These are phyloP conservation scores for Bothrops jararaca DNA, from an alignment of 2,113 vertebrate species.

Conservation along the genomic window DNA sequence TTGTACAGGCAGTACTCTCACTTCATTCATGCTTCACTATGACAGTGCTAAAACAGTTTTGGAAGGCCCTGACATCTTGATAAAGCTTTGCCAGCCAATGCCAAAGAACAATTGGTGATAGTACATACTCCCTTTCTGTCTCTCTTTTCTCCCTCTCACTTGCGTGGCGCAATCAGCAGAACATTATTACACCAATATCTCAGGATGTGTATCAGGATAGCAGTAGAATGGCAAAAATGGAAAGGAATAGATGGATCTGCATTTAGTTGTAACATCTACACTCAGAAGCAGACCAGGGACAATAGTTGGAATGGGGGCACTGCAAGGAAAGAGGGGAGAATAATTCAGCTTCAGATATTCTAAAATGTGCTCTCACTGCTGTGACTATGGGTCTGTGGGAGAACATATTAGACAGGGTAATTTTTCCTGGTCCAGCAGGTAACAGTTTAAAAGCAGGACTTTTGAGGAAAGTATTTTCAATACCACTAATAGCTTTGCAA, in stretches of 20 bases:
- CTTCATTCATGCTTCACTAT: neutral
- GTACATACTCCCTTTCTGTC: neutral
- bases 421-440: neutral
- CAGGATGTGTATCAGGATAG: neutral
- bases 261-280: neutral
- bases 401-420: neutral
- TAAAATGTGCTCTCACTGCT: neutral
- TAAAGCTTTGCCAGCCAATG: neutral
- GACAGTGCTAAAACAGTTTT: neutral
- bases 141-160: neutral
- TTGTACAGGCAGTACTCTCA: neutral
- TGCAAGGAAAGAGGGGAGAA: neutral
- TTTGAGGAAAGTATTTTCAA: neutral
- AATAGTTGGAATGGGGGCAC: neutral
- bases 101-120: neutral
- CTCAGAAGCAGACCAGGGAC: neutral
- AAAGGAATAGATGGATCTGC: neutral
- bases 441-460: neutral
- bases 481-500: neutral
- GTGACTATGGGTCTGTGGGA: neutral
- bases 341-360: neutral
- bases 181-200: neutral
- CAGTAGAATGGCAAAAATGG: neutral
- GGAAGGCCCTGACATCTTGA: neutral
- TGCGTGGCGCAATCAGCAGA: neutral